phyloP scores from a whole-genome alignment of 2,797 vertebrate species.

The Pyrrhura leucotis region DNA sequence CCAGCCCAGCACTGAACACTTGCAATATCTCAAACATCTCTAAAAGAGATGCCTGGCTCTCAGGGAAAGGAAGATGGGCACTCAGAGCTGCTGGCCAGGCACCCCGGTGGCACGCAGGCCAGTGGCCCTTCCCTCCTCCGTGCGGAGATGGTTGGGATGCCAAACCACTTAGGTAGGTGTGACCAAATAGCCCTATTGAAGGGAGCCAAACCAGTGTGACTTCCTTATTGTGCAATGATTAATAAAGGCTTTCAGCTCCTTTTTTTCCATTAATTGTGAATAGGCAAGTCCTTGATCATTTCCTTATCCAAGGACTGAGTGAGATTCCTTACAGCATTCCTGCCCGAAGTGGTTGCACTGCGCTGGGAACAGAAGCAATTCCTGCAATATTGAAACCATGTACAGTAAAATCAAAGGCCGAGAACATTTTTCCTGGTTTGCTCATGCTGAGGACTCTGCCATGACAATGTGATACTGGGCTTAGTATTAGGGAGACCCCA shows the following conservation, averaged over 20 bases:
- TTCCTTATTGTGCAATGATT: constrained; percentile 66
- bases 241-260: constrained; percentile 38
- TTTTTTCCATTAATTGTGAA: constrained; percentile 59
- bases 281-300: constrained; percentile 59
- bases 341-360: neutral
- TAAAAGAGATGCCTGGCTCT: neutral
- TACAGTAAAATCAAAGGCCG: neutral
- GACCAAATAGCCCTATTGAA: constrained; percentile 36
- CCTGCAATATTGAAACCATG: neutral
- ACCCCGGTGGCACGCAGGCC: neutral
- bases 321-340: constrained; percentile 71
- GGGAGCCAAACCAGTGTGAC: constrained; percentile 52
- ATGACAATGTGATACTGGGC: fast-evolving
- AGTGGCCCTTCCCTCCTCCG: neutral
- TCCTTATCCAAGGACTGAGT: constrained; percentile 25
- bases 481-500: neutral
- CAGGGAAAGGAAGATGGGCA: neutral
- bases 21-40: neutral
- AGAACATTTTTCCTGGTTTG: neutral
- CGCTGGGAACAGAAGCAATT: neutral
- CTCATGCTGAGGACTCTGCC: neutral
- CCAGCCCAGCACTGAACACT: neutral
- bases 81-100: neutral
- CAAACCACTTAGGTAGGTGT: constrained; percentile 46
- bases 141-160: constrained; percentile 14